These are phyloP conservation scores for Setipinna tenuifilis DNA, from an alignment of 2,797 vertebrate species.

Conservation along the genomic window DNA sequence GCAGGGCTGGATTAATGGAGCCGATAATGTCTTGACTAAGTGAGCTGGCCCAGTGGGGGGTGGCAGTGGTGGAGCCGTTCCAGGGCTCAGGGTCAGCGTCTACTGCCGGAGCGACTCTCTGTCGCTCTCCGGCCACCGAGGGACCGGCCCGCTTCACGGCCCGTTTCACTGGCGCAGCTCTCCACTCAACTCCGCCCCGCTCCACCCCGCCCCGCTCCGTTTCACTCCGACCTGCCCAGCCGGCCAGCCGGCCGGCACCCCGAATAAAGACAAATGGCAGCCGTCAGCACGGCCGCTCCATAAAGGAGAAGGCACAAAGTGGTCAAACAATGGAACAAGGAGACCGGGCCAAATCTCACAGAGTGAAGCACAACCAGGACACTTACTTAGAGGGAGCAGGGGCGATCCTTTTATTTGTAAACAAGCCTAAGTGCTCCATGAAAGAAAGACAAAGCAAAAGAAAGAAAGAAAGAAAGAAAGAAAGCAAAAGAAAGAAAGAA, in stretches of 20 bases:
- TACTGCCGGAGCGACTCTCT: not conserved
- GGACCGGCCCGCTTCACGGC: not conserved
- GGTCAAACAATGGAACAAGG: slow-evolving; percentile 10
- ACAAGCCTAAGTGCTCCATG: not conserved
- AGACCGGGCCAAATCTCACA: not conserved
- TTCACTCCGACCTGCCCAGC: not conserved
- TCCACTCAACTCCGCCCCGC: not conserved
- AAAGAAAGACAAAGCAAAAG: not conserved
- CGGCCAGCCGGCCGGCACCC: not conserved
- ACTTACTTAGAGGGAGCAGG: not conserved
- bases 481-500: not conserved
- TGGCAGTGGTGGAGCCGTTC: not conserved
- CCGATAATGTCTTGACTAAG: slow-evolving; percentile 15
- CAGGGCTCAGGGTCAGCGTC: not conserved
- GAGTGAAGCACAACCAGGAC: not conserved
- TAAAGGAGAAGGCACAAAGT: not conserved
- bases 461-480: not conserved
- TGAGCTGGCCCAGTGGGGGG: not conserved
- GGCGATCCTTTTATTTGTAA: not conserved
- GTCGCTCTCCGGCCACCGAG: not conserved
- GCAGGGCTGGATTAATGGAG: slow-evolving; percentile 12
- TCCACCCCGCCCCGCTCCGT: not conserved
- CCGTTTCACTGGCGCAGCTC: not conserved
- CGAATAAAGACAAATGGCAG: not conserved
- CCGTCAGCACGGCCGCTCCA: not conserved